Base-by-base conservation (phyloP, 1,140 invertebrate species). In the Acyrthosiphon pisum region DNA sequence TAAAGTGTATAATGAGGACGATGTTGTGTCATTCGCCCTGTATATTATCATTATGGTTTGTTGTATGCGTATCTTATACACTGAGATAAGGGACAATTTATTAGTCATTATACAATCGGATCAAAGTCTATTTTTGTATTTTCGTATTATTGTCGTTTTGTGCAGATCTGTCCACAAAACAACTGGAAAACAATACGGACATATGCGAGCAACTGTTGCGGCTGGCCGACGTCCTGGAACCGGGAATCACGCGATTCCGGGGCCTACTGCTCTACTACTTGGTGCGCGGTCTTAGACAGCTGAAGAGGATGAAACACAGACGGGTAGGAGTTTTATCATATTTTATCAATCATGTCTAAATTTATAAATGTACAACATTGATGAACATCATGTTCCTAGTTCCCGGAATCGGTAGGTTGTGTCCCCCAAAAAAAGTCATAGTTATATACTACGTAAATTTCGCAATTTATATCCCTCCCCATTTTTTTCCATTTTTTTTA, bases 191-290 rank as follows among this genome's bases (percentile, higher is more conserved):
- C 26, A 97, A 97, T 95, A 95, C 96, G 50, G 95, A 96, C 23
- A 95, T 97, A 0, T 97, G 97, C 92, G 95, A 96, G 50, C 97
- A 97, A 93, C 94, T 97, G 1, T 94, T 97, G 6, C 95, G 96
- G 88, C 94, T 97, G 60, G 95, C 96, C 20, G 95, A 97, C 88
- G 95, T 96, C 81, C 94, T 97, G 90, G 96, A 97, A 81, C 96
- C 97, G 87, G 97, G 97, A 0, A 96, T 95, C 94, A 96, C 96
- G 9, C 95, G 96, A 91, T 96, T 97, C 93, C 95, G 97, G 22
- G 97, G 96, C 3, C 95, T 96, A 35, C 95, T 97, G 50, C 95
- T 97, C 0, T 95, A 97, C 48, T 97, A 97, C 94, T 94, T 97
- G 35, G 96, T 97, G 94, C 96, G 96, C 48, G 96, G 96, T 0